Evolutionary conservation across 2,113 vertebrate species (phyloP).

Genomic region (rat (Rattus norvegicus)): DNA sequence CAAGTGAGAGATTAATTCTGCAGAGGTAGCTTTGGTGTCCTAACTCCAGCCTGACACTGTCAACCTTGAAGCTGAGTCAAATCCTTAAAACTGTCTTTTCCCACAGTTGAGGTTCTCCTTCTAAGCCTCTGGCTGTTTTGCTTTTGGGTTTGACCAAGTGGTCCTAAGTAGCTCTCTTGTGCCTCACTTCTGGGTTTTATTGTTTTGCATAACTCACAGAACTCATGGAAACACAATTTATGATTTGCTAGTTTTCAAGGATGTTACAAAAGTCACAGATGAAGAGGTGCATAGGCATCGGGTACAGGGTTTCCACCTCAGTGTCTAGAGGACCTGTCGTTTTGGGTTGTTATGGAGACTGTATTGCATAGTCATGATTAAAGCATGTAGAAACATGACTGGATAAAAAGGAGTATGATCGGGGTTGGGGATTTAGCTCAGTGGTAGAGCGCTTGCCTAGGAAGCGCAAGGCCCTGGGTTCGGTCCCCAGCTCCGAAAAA

Average conservation of each 20-base stretch:
- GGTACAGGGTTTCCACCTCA: not conserved
- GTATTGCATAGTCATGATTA: not conserved
- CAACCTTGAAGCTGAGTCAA: not conserved
- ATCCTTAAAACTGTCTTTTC: not conserved
- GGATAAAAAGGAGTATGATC: not conserved
- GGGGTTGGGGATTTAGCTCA: no score
- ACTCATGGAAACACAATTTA: not conserved
- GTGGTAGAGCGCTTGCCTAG: no score
- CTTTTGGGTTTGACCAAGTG: not conserved
- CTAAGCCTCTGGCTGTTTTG: not conserved
- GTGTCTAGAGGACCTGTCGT: not conserved
- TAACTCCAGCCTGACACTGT: not conserved
- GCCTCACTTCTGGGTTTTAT: not conserved
- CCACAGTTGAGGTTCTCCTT: not conserved
- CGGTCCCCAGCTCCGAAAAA: no score
- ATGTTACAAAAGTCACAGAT: not conserved
- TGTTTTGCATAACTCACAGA: not conserved
- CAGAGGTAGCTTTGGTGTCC: not conserved
- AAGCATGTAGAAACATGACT: not conserved
- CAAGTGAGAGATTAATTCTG: not conserved
- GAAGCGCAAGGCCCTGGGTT: no score
- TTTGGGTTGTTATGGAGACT: not conserved
- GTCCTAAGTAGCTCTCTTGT: not conserved
- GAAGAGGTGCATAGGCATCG: not conserved
- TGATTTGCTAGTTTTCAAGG: not conserved